Percentiles rank a stretch among this genome's conserved stretches.
phyloP scores from a whole-genome alignment of 2,888 invertebrate genomes.

The Drosophila paracracens region DNA sequence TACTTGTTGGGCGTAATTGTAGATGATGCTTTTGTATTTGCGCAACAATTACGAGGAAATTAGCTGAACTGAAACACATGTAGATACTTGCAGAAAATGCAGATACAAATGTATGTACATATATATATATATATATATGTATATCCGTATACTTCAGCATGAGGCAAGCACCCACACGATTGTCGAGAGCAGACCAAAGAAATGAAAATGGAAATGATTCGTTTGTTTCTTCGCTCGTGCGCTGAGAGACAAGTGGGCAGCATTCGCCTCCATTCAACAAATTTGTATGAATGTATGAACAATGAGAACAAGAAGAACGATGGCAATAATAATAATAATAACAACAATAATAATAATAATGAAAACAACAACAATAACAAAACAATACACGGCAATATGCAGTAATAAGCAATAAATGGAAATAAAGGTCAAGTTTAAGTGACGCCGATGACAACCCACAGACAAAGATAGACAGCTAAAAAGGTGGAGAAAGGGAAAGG shows the following conservation, averaged over 20 bases:
- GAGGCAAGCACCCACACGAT: constrained; percentile 38
- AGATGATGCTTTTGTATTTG: constrained; percentile 45
- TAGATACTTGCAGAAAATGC: constrained; percentile 25
- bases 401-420: constrained; percentile 74
- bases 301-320: constrained; percentile 51
- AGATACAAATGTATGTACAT: constrained; percentile 15
- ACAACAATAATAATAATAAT: constrained; percentile 23
- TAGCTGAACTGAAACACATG: constrained; percentile 43
- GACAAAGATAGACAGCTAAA: constrained; percentile 1
- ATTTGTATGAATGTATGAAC: constrained; percentile 35
- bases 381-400: constrained; percentile 52
- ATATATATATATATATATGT: constrained; percentile 15
- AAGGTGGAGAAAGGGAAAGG: not conserved
- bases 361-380: constrained; percentile 38
- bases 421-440: constrained; percentile 78
- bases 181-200: constrained; percentile 8
- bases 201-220: constrained; percentile 43
- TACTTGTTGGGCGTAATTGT: constrained; percentile 35
- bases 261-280: constrained; percentile 53
- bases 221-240: constrained; percentile 13
- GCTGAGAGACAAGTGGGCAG: constrained; percentile 46
- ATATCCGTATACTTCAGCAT: constrained; percentile 23
- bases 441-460: constrained; percentile 34
- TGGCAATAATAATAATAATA: constrained; percentile 36
- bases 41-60: constrained; percentile 65